A percentile compares a stretch with the other conserved stretches of the same genome.
phyloP scores from a whole-genome alignment of 1,140 invertebrate species.

The Pogonomyrmex barbatus region DNA sequence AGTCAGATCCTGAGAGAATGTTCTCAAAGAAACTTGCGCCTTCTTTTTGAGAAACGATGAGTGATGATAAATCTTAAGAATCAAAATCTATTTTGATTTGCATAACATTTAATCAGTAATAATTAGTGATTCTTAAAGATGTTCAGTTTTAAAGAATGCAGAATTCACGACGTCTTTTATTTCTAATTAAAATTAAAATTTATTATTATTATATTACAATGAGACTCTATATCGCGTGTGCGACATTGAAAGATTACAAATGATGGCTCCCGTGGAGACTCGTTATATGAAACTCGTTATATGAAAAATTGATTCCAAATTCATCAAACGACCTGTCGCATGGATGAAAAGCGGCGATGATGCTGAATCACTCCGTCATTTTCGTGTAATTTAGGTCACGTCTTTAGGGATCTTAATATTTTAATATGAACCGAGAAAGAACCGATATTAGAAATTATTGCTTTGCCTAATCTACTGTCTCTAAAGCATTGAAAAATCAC shows the following conservation, averaged over 20 bases:
- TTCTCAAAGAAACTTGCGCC: slow-evolving; percentile 14
- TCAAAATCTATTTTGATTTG: not conserved
- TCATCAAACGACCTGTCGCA: slow-evolving; percentile 23
- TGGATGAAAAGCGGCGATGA: not conserved
- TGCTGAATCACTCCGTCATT: not conserved
- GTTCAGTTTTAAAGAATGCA: not conserved
- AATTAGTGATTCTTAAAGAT: not conserved
- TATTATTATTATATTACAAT: not conserved
- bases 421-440: not conserved
- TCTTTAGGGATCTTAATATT: slow-evolving; percentile 21
- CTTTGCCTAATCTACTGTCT: slow-evolving; percentile 19
- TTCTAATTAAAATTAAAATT: not conserved
- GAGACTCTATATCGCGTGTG: not conserved
- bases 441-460: slow-evolving; percentile 37
- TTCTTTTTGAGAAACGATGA: slow-evolving; percentile 32
- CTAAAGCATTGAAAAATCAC: slow-evolving; percentile 35
- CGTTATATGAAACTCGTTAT: not conserved
- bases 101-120: not conserved
- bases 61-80: slow-evolving; percentile 4
- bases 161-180: not conserved
- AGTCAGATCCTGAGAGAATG: not conserved
- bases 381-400: slow-evolving; percentile 21
- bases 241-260: slow-evolving; percentile 4
- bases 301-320: slow-evolving; percentile 37
- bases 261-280: not conserved